Base-by-base conservation (phyloP, 2,888 invertebrate species). In the Eurytoma californica region DNA sequence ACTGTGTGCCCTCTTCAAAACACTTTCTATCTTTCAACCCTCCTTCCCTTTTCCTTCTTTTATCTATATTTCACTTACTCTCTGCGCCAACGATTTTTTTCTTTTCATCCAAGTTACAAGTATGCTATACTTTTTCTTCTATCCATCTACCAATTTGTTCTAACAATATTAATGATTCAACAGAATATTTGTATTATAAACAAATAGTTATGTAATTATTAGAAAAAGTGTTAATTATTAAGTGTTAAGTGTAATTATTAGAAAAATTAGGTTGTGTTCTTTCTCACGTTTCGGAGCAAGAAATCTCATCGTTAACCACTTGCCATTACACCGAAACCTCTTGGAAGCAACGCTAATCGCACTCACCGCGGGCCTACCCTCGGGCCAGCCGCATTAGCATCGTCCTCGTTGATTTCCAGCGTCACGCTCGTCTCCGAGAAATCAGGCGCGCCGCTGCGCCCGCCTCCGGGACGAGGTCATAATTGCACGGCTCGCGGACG, bases 401-500 rank as follows among this genome's bases (percentile, higher is more conserved):
- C 12, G 67, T 30, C 16, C 67, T 67, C 60, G 24, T 13, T 61
- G 61, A 61, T 65, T 72, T 72, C 47, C 51, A 39, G 13, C 58
- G 13, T 16, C 13, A 30, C 14, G 13, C 12, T 13, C 70, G 7
- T 63, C 63, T 63, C 49, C 16, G 39, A 63, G 61, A 63, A 69
- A 76, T 76, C 68, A 9, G 24, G 61, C 61, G 30, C 13, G 28
- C 12, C 49, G 9, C 49, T 49, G 53, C 51, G 20, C 70, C 12
- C 13, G 60, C 3, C 9, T 39, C 13, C 55, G 55, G 49, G 72
- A 72, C 72, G 72, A 80, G 63, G 63, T 72, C 76, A 18, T 76
- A 72, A 80, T 80, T 68, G 72, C 66, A 24, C 16, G 72, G 63
- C 70, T 70, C 63, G 66, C 53, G 53, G 53, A 74, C 66, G 79